A percentile compares a stretch with the other conserved stretches of the same genome.
phyloP scores from a whole-genome alignment of 1,140 invertebrate species.

The Eurytemora carolleeae region DNA sequence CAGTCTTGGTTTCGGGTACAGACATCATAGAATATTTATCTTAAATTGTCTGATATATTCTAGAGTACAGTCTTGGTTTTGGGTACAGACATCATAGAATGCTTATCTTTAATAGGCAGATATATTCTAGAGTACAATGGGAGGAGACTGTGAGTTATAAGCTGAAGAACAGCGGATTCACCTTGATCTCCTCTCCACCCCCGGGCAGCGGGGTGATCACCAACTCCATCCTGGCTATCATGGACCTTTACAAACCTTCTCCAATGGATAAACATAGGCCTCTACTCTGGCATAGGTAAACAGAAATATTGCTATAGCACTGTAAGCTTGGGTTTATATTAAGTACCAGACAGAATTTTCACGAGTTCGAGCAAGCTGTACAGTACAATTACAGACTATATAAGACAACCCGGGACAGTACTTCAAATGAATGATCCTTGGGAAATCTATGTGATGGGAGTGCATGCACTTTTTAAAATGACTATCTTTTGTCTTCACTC shows the following conservation, averaged over 20 bases:
- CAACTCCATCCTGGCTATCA: constrained; percentile 55
- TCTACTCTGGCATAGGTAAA: constrained; percentile 57
- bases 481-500: no score
- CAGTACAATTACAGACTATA: no score
- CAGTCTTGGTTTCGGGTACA: no score
- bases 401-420: no score
- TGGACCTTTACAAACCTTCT: constrained; percentile 48
- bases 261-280: constrained; percentile 21
- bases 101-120: no score
- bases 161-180: background rate
- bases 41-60: no score
- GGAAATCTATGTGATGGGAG: no score
- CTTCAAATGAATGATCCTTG: no score
- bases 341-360: constrained; percentile 55
- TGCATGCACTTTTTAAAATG: no score
- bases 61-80: no score
- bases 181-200: constrained; percentile 32
- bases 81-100: no score
- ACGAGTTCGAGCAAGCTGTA: constrained; percentile 30
- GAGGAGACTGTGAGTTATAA: constrained; percentile 36
- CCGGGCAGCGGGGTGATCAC: constrained; percentile 60
- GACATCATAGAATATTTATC: no score
- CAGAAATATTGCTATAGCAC: constrained; percentile 78
- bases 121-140: constrained; percentile 36
- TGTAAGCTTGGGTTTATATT: constrained; percentile 60